Evolutionary conservation across 1,140 invertebrate genomes (phyloP).

Genomic region (Melitaea cinxia): DNA sequence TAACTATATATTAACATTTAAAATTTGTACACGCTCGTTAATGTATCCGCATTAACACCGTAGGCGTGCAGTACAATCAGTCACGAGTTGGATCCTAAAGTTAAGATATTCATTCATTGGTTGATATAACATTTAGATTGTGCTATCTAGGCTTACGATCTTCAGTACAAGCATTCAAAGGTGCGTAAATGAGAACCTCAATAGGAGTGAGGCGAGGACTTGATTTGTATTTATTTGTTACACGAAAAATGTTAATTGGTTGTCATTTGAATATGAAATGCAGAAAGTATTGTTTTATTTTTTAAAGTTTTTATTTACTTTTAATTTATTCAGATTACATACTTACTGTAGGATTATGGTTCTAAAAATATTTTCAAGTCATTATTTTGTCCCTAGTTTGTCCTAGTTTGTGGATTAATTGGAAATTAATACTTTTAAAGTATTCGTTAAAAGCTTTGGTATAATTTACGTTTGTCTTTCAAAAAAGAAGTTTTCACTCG

Average conservation of each 20-base stretch:
- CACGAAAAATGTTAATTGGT: neutral
- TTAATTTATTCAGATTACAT: too few relatives aligned
- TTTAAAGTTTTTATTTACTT: too few relatives aligned
- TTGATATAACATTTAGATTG: conserved; percentile 26
- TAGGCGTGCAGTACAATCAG: conserved; percentile 18
- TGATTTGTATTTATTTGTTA: conserved; percentile 8
- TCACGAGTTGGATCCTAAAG: conserved; percentile 27
- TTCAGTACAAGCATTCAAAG: conserved; percentile 8
- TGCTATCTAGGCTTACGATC: conserved; percentile 30
- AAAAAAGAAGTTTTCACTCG: neutral
- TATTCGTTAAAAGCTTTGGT: too few relatives aligned
- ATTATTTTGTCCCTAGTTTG: too few relatives aligned
- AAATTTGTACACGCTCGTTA: neutral
- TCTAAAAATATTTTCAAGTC: too few relatives aligned
- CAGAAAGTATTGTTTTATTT: neutral
- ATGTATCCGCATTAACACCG: conserved; percentile 20
- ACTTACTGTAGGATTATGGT: too few relatives aligned
- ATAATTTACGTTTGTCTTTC: neutral
- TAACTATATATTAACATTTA: too few relatives aligned
- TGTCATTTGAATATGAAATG: neutral
- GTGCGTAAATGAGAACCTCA: conserved; percentile 13
- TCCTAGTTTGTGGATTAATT: too few relatives aligned
- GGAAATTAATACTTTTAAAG: too few relatives aligned
- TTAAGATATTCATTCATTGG: conserved; percentile 25
- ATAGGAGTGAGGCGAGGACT: conserved; percentile 3